Evolutionary conservation across 2,797 vertebrate species (phyloP), one percentile per base, ranked within the genome.

Genomic region (Enteromius treurensis): DNA sequence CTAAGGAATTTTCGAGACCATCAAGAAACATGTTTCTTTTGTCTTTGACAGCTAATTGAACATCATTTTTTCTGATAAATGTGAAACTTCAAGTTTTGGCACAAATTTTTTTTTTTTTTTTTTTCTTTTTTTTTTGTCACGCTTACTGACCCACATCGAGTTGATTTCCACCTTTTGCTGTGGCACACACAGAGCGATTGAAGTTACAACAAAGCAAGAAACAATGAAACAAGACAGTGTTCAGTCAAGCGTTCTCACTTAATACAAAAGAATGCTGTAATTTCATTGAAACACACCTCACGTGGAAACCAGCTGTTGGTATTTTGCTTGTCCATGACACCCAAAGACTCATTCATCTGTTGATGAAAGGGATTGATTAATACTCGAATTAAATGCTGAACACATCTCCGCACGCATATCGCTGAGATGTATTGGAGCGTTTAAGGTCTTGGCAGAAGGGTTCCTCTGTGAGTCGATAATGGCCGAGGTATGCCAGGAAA

Each of bases 31-130:
- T 26, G 45, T 51, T 32, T 47, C 74, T 71, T 53, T 73, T 87
- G 80, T 77, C 86, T 90, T 87, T 67, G 62, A 77, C 87, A 85
- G 82, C 89, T 93, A 93, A 93, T 93, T 92, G 88, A 89, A 87
- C 88, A 84, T 87, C 82, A 78, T 76, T 84, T 79, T 85, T 85
- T 88, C 90, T 92, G 91, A 92, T 91, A 91, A 90, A 91, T 89
- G 89, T 89, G 86, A 90, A 85, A 78, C 78, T 40, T 62, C 71
- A 84, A 86, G 79, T 86, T 80, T 89, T 51, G 71, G 15, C 19
- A 19, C 26, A 73, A 51, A 13, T 32, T 2, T 3, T 73, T 3
- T 21, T 58, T 32, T 60, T 53, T 34, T 60, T 40, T 4, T 37
- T 37, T 37, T 32, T 32, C 3, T 45, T 13, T 9, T 14, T 45